Conservation (phyloP, 2,113 vertebrate genomes). For the Acrocephalus kingi region DNA sequence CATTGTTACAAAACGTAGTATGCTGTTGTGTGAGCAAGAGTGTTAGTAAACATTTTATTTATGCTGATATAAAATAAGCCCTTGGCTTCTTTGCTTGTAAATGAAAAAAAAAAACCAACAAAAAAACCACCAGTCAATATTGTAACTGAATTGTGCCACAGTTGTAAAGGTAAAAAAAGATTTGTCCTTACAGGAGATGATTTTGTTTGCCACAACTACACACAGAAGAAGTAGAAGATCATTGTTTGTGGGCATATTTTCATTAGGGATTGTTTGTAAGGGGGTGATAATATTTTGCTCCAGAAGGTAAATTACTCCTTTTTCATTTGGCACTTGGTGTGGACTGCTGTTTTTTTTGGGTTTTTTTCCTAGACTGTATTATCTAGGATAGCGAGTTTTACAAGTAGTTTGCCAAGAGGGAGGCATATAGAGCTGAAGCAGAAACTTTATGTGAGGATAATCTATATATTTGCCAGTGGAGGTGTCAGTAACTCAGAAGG, state of each 20-base stretch:
- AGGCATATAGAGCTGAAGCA: neutral
- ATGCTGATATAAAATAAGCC: neutral
- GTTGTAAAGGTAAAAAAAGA: neutral
- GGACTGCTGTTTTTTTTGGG: neutral
- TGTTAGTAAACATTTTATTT: neutral
- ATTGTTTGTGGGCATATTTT: neutral
- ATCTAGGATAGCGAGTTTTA: neutral
- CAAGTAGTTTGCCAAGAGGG: neutral
- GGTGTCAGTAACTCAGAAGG: neutral
- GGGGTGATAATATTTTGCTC: neutral
- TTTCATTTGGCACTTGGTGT: neutral
- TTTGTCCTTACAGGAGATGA: neutral
- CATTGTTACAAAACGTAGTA: neutral
- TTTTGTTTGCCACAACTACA: neutral
- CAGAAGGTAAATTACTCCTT: neutral
- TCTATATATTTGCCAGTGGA: neutral
- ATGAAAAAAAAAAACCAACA: neutral
- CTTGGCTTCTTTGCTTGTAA: neutral
- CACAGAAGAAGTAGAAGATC: neutral
- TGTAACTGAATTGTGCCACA: neutral
- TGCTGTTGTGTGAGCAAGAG: neutral
- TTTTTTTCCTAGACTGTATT: neutral
- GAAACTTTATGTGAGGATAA: neutral
- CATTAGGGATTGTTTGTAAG: neutral
- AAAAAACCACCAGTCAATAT: rapidly evolving